Base-by-base conservation (phyloP, 2,888 invertebrate genomes). In the Agriopis marginaria region DNA sequence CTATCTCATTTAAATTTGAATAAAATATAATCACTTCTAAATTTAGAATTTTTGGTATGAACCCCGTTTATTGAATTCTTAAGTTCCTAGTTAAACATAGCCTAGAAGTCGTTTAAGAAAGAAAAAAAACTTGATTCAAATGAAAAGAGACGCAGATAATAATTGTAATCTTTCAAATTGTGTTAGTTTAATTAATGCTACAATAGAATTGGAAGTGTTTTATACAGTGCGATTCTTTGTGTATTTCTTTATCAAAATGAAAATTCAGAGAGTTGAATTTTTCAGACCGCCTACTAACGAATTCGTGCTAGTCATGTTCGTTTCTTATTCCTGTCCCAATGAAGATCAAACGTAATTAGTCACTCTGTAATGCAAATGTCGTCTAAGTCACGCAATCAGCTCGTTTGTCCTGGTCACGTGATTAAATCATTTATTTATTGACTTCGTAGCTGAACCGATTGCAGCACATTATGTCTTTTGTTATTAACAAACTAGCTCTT, bases 291-390 rank as follows among this genome's bases (percentile, higher is more conserved):
- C 58, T 23, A 56, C 56, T 42, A 11, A 55, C 58, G 55, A 53
- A 49, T 66, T 60, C 58, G 45, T 23, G 58, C 17, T 23, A 45
- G 23, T 53, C 51, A 54, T 53, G 53, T 50, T 53, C 40, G 55
- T 67, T 71, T 76, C 70, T 71, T 68, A 75, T 79, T 75, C 77
- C 75, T n/a, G 76, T 79, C 75, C 78, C 78, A 75, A 79, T 79
- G 82, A 82, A 83, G 79, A 79, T 83, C 83, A 80, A 78, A 78
- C 71, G 77, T 82, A 87, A 88, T 88, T 84, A 84, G 82, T 84
- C 78, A 79, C 75, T 82, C 77, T 77, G 78, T 86, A 86, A 88
- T 88, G 84, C 83, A 83, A 90, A 89, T 88, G 84, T 87, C 82
- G 84, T 82, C 75, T 79, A 50, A 74, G 78, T 77, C 83, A 84